These are phyloP conservation scores for Trichopoda pennipes DNA, from an alignment of 2,888 invertebrate species.

Conservation along the genomic window DNA sequence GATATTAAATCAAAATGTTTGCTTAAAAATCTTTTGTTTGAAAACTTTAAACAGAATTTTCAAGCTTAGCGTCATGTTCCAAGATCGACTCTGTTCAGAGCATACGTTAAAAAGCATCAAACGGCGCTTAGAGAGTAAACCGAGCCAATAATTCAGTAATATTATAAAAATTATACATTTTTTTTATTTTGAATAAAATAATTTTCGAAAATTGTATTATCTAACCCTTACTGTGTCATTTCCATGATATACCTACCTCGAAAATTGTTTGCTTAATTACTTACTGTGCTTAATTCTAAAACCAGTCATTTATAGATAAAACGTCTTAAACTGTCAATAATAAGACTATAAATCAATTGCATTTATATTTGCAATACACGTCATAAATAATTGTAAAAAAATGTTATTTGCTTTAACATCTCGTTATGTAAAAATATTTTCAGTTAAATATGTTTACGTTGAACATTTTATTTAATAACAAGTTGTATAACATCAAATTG, in stretches of 20 bases:
- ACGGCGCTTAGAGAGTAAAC: no score
- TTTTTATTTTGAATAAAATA: no score
- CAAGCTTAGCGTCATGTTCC: no score
- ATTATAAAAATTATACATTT: no score
- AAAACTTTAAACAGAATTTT: no score
- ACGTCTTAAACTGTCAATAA: not conserved
- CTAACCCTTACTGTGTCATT: not conserved
- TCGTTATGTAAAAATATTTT: constrained; percentile 62
- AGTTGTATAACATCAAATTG: constrained; percentile 61
- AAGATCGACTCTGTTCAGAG: no score
- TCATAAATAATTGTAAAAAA: constrained; percentile 27
- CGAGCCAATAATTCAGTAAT: no score
- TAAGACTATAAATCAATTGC: constrained; percentile 40
- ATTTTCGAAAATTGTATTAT: no score
- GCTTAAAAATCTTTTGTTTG: no score
- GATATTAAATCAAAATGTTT: no score
- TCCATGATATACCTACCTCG: not conserved
- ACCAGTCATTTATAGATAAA: not conserved
- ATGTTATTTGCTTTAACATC: constrained; percentile 26
- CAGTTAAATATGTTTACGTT: constrained; percentile 61
- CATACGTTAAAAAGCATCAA: no score
- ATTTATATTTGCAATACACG: constrained; percentile 14
- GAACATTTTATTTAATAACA: constrained; percentile 64
- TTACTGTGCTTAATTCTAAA: not conserved
- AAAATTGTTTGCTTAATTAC: not conserved